These are phyloP conservation scores for Pterocles gutturalis DNA, from an alignment of 2,113 vertebrate species.

Conservation along the genomic window DNA sequence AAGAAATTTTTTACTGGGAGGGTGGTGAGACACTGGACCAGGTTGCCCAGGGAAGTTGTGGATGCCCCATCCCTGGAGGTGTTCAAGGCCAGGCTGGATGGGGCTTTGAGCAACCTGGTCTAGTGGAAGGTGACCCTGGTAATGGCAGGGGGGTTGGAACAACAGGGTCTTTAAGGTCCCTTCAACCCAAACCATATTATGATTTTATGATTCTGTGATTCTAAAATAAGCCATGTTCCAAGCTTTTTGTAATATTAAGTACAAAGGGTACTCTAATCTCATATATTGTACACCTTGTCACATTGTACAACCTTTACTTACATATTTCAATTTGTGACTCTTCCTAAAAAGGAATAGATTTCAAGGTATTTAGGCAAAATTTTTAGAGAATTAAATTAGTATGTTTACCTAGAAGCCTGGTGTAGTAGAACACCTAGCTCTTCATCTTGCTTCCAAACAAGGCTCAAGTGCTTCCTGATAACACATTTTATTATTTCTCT, in stretches of 20 bases:
- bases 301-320: accelerated
- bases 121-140: too few relatives aligned
- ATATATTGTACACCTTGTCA: not conserved
- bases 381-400: not conserved
- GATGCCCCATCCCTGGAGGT: too few relatives aligned
- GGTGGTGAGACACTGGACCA: too few relatives aligned
- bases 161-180: too few relatives aligned
- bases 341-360: not conserved
- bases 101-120: too few relatives aligned
- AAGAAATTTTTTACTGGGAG: too few relatives aligned
- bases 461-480: not conserved
- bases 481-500: not conserved
- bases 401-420: not conserved
- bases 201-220: too few relatives aligned
- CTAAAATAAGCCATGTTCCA: accelerated
- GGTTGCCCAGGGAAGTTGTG: too few relatives aligned
- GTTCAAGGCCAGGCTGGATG: too few relatives aligned
- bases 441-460: not conserved
- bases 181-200: too few relatives aligned
- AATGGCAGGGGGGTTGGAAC: too few relatives aligned
- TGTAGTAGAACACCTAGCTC: not conserved
- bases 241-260: not conserved
- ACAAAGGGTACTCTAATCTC: not conserved
- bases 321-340: not conserved
- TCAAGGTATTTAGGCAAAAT: not conserved